phyloP scores from a whole-genome alignment of 1,140 invertebrate species.

The Drosophila ironensis region DNA sequence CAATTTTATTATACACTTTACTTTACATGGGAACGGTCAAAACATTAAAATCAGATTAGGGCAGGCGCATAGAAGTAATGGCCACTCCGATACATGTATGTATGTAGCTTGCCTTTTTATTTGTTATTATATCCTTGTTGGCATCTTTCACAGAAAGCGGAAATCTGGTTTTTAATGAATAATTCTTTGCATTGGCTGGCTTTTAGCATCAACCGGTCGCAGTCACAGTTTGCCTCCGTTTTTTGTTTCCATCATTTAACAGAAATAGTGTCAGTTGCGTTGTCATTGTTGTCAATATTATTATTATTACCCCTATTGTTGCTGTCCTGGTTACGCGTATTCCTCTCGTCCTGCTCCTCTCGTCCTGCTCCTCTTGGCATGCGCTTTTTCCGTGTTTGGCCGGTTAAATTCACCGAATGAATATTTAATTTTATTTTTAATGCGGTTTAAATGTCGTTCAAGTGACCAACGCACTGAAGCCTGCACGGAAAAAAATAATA shows the following conservation, averaged over 20 bases:
- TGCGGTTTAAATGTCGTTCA: conserved; percentile 51
- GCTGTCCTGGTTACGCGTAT: neutral
- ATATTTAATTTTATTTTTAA: conserved; percentile 64
- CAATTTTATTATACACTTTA: conserved; percentile 75
- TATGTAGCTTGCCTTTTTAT: neutral
- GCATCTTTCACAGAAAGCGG: neutral
- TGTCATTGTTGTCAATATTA: conserved; percentile 39
- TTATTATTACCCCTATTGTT: conserved; percentile 19
- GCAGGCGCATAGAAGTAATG: conserved; percentile 10
- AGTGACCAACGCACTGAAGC: conserved; percentile 5
- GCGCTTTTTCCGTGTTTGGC: conserved; percentile 10
- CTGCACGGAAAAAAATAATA: neutral
- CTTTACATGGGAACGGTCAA: conserved; percentile 52
- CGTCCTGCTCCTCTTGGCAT: neutral
- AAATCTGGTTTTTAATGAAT: conserved; percentile 20
- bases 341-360: neutral
- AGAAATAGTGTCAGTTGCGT: conserved; percentile 53
- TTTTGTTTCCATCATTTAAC: conserved; percentile 63
- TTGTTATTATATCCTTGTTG: neutral
- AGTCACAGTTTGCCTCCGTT: neutral
- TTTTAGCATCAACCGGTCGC: no score
- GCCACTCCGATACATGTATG: conserved; percentile 17
- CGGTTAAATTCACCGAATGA: conserved; percentile 44
- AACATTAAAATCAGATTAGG: conserved; percentile 70
- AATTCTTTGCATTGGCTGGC: conserved; percentile 5